These are phyloP conservation scores for Coenonympha glycerion DNA, from an alignment of 2,888 invertebrate species.

Conservation along the genomic window DNA sequence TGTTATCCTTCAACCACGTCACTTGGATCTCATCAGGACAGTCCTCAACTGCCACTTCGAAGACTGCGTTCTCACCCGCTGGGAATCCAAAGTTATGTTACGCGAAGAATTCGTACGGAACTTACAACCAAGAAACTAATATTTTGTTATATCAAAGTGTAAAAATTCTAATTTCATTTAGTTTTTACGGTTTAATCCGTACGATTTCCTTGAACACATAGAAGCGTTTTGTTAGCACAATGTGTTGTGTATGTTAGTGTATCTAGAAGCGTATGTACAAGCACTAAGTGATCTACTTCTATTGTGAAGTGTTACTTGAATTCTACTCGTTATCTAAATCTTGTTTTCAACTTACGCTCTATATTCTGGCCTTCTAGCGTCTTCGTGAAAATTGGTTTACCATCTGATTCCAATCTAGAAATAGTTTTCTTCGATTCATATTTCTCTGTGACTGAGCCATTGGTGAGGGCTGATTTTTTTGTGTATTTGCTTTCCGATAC, in stretches of 20 bases:
- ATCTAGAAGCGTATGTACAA: constrained; percentile 71
- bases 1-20: constrained; percentile 92
- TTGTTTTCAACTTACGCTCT: constrained; percentile 81
- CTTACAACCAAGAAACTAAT: constrained; percentile 5
- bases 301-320: constrained; percentile 27
- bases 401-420: constrained; percentile 60
- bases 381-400: constrained; percentile 82
- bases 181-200: constrained; percentile 30
- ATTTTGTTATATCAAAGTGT: background rate
- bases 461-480: constrained; percentile 46
- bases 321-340: constrained; percentile 26
- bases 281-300: constrained; percentile 61
- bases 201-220: constrained; percentile 47
- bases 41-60: constrained; percentile 83
- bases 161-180: background rate
- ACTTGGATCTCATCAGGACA: constrained; percentile 78
- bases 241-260: constrained; percentile 64
- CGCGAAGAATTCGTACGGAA: constrained; percentile 52
- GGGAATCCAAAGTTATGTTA: constrained; percentile 55
- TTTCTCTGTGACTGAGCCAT: constrained; percentile 52
- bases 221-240: constrained; percentile 55
- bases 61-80: constrained; percentile 89
- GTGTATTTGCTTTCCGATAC: constrained; percentile 53
- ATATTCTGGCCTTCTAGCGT: constrained; percentile 85
- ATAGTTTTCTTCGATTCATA: constrained; percentile 41